A percentile compares a stretch with the other conserved stretches of the same genome.
Conservation (phyloP, 2,797 vertebrate species). For the Intellagama lesueurii region DNA sequence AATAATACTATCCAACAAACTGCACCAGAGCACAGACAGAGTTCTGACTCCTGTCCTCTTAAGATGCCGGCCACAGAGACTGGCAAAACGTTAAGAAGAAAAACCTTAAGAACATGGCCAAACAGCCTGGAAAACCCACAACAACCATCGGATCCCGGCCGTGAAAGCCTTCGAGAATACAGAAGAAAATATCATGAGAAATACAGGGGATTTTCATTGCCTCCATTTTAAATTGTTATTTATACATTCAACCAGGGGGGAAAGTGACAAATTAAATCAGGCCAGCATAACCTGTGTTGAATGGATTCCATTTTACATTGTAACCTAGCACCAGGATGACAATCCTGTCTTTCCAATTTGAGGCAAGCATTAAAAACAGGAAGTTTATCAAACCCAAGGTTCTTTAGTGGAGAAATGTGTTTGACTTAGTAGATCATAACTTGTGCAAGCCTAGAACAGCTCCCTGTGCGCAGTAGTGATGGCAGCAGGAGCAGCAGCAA, state of each 20-base stretch:
- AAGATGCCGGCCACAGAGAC: no score
- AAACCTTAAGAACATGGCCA: no score
- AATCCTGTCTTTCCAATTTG: background rate
- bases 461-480: no score
- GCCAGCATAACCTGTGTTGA: background rate
- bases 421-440: no score
- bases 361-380: background rate
- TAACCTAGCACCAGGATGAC: background rate
- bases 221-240: rapidly evolving
- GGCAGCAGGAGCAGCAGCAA: no score
- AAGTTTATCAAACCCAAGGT: background rate
- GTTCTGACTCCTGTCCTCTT: no score
- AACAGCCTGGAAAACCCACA: no score
- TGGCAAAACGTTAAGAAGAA: no score
- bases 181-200: no score
- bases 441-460: background rate
- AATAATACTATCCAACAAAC: background rate
- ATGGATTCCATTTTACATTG: background rate
- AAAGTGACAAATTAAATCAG: constrained; percentile 10
- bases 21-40: no score
- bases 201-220: background rate
- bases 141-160: no score
- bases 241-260: constrained; percentile 21
- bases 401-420: background rate
- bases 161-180: no score